These are phyloP conservation scores for Marmota flaviventris DNA, from an alignment of 2,113 vertebrate species.

Conservation along the genomic window DNA sequence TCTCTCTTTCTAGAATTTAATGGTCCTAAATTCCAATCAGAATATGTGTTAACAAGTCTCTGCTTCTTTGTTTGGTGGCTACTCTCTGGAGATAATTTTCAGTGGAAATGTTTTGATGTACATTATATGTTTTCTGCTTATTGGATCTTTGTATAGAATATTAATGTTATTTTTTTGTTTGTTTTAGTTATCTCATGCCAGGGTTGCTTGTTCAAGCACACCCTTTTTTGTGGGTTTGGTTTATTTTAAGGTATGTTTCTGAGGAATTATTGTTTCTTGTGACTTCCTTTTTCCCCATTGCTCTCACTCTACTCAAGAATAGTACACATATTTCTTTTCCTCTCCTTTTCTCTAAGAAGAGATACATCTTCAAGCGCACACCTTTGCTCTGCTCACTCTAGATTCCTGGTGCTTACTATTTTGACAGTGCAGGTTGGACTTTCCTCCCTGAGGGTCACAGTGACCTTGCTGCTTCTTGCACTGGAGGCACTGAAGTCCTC, in stretches of 20 bases:
- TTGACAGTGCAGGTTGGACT: neutral
- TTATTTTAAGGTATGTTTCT: neutral
- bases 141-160: neutral
- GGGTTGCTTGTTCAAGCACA: neutral
- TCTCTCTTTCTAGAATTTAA: neutral
- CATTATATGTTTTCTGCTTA: neutral
- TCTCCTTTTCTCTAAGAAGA: neutral
- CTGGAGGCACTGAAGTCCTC: fast-evolving
- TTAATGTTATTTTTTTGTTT: no score
- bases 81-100: neutral
- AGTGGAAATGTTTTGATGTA: neutral
- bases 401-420: neutral
- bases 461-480: neutral
- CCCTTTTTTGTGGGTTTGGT: neutral
- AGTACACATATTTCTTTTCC: neutral
- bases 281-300: neutral
- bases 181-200: neutral
- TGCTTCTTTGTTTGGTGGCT: neutral
- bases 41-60: neutral
- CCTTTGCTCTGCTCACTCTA: neutral
- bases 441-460: neutral
- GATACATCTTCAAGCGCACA: neutral
- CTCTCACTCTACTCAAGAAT: neutral
- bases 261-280: neutral
- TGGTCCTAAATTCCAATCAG: neutral